These are phyloP conservation scores for Drosophila busckii DNA, from an alignment of 1,140 invertebrate species.

Conservation along the genomic window DNA sequence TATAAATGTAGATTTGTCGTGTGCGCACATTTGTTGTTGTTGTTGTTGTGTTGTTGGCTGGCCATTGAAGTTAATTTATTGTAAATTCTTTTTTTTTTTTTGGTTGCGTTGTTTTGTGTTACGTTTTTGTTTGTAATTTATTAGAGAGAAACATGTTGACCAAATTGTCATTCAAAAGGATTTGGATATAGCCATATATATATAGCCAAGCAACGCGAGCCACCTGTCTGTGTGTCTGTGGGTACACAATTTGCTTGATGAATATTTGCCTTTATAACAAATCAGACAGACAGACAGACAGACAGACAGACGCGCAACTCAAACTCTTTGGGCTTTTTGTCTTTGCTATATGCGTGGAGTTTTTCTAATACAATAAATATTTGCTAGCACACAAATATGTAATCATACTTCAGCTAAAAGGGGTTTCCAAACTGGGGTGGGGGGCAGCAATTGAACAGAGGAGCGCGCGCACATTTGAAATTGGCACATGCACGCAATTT, in stretches of 20 bases:
- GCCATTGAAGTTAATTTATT: slow-evolving; percentile 56
- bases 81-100: slow-evolving; percentile 9
- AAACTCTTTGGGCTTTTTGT: slow-evolving; percentile 12
- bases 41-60: slow-evolving; percentile 15
- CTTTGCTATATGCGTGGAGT: slow-evolving; percentile 26
- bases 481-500: slow-evolving; percentile 76
- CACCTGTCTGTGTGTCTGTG: slow-evolving; percentile 9
- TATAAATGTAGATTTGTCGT: slow-evolving; percentile 31
- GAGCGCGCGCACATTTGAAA: slow-evolving; percentile 64
- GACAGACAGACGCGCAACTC: not conserved
- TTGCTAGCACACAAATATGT: slow-evolving; percentile 67
- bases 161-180: slow-evolving; percentile 75
- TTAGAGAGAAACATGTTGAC: slow-evolving; percentile 74
- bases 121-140: slow-evolving; percentile 67
- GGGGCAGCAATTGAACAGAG: slow-evolving; percentile 46
- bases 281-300: slow-evolving; percentile 51
- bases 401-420: slow-evolving; percentile 66
- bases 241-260: slow-evolving; percentile 60
- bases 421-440: slow-evolving; percentile 19
- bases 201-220: slow-evolving; percentile 6
- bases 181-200: slow-evolving; percentile 35
- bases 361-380: slow-evolving; percentile 75
- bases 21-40: no score
- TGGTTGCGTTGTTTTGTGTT: slow-evolving; percentile 12
- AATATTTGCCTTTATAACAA: slow-evolving; percentile 71